Evolutionary conservation across 1,140 invertebrate species (phyloP).

Genomic region (Papilio aristodemus): DNA sequence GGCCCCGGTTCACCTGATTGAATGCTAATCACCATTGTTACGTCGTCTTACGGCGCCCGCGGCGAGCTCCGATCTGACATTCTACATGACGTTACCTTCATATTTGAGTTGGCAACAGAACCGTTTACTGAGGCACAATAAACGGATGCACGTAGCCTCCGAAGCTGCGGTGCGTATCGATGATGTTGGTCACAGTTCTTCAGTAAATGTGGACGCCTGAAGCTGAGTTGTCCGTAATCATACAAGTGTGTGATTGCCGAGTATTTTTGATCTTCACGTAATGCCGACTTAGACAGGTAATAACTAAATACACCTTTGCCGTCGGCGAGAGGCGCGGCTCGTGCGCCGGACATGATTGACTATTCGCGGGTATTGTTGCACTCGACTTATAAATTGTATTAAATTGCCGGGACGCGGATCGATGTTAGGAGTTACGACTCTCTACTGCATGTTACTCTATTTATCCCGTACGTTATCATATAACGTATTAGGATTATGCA

Average conservation of each 20-base stretch:
- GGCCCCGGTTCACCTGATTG: conserved; percentile 24
- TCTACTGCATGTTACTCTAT: conserved; percentile 11
- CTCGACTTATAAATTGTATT: conserved; percentile 34
- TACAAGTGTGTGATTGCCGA: conserved; percentile 4
- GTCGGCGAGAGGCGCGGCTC: conserved; percentile 10
- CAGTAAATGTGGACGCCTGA: not conserved
- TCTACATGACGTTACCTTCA: conserved; percentile 30
- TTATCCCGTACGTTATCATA: too few relatives aligned
- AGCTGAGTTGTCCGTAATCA: not conserved
- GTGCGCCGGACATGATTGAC: conserved; percentile 30
- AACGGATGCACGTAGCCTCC: conserved; percentile 17
- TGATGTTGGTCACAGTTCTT: not conserved
- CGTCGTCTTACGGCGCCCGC: conserved; percentile 18
- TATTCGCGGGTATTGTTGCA: conserved; percentile 27
- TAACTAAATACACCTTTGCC: conserved; percentile 18
- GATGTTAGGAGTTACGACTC: conserved; percentile 15
- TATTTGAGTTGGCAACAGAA: conserved; percentile 15
- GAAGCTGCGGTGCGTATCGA: not conserved
- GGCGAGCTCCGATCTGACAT: conserved; percentile 12
- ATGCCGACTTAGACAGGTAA: conserved; percentile 15
- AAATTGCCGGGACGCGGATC: conserved; percentile 22
- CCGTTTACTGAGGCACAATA: conserved; percentile 15
- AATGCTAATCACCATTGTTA: conserved; percentile 35
- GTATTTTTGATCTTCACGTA: conserved; percentile 28
- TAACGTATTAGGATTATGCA: too few relatives aligned